phyloP scores from a whole-genome alignment of 2,888 invertebrate species.

The Apamea sordens region DNA sequence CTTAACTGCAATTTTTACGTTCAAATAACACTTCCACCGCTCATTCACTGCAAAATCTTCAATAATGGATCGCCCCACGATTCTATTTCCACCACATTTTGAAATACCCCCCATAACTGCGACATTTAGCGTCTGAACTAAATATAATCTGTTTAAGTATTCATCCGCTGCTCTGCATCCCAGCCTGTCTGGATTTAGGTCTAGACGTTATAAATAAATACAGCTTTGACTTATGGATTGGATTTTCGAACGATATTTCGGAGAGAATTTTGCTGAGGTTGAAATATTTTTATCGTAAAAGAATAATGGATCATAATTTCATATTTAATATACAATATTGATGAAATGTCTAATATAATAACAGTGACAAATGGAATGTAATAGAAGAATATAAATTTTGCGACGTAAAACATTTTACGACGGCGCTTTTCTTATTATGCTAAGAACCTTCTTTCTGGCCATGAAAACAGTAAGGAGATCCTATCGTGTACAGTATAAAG shows the following conservation, averaged over 20 bases:
- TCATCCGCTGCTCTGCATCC: slow-evolving; percentile 53
- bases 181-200: slow-evolving; percentile 72
- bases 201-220: slow-evolving; percentile 71
- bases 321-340: neutral
- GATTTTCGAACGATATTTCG: slow-evolving; percentile 19
- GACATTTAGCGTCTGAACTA: slow-evolving; percentile 60
- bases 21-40: slow-evolving; percentile 15
- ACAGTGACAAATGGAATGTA: neutral
- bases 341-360: slow-evolving; percentile 3
- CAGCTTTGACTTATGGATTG: slow-evolving; percentile 41
- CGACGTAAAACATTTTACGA: neutral
- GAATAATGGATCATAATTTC: neutral
- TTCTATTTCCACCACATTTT: slow-evolving; percentile 48
- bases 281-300: slow-evolving; percentile 18
- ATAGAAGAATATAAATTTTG: neutral
- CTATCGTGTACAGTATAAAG: neutral
- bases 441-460: neutral
- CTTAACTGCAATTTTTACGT: neutral
- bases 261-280: slow-evolving; percentile 4
- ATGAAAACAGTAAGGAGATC: neutral
- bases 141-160: slow-evolving; percentile 61
- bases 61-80: slow-evolving; percentile 25
- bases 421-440: neutral
- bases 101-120: slow-evolving; percentile 44
- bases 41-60: slow-evolving; percentile 37